phyloP scores from a whole-genome alignment of 1,140 invertebrate species.

The Drosophila sechellia region DNA sequence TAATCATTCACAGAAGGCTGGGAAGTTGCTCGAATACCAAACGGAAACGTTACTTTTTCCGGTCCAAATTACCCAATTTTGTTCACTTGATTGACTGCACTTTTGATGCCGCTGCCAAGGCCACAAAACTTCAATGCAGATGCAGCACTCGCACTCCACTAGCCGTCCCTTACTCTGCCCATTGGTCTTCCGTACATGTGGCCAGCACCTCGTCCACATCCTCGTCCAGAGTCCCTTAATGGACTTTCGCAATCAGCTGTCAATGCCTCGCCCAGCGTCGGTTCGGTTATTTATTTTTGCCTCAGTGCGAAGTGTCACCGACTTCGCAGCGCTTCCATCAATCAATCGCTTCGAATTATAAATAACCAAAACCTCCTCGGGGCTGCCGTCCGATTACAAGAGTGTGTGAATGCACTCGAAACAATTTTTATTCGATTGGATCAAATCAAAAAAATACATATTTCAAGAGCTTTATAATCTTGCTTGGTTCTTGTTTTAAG shows the following conservation, averaged over 20 bases:
- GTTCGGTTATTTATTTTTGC: constrained; percentile 78
- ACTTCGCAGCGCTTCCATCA: constrained; percentile 80
- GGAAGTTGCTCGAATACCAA: constrained; percentile 25
- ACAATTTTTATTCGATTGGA: not conserved
- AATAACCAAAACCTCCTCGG: constrained; percentile 68
- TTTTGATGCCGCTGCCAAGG: constrained; percentile 64
- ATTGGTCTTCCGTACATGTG: constrained; percentile 9
- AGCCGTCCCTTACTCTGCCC: not conserved
- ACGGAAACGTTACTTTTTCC: constrained; percentile 50
- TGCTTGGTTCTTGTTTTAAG: no score
- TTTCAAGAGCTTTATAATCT: no score
- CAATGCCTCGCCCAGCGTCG: constrained; percentile 68
- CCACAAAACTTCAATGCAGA: constrained; percentile 55
- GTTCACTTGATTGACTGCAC: constrained; percentile 79
- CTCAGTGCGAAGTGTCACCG: constrained; percentile 79
- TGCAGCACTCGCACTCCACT: constrained; percentile 25
- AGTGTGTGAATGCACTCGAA: constrained; percentile 30
- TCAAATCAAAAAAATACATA: no score
- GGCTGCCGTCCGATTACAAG: constrained; percentile 42
- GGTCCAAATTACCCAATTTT: constrained; percentile 68
- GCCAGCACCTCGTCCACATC: constrained; percentile 44
- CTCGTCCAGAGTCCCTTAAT: constrained; percentile 56
- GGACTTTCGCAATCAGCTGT: constrained; percentile 82
- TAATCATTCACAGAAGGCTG: not conserved
- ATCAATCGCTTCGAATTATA: constrained; percentile 79